phyloP scores from a whole-genome alignment of 2,797 vertebrate species.

The Acestrorhynchus altus region DNA sequence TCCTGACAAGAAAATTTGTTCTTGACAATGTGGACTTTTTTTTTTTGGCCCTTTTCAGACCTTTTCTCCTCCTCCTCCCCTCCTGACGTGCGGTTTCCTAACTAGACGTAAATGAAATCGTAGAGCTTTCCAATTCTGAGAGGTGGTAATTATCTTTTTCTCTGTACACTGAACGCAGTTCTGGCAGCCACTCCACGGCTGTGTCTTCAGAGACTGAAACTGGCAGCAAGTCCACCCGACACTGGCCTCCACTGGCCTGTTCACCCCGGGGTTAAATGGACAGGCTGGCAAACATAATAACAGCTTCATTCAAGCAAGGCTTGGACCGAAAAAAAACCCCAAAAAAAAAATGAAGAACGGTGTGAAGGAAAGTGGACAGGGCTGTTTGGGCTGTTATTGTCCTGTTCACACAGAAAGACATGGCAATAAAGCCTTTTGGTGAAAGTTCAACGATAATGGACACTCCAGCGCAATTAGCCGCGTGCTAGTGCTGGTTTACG shows the following conservation, averaged over 20 bases:
- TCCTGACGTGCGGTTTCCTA: slow-evolving; percentile 41
- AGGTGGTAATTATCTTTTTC: slow-evolving; percentile 54
- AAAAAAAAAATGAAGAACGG: too few species aligned
- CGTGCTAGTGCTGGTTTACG: neutral
- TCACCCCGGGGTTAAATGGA: slow-evolving; percentile 30
- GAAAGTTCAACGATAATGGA: neutral
- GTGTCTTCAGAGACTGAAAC: slow-evolving; percentile 4
- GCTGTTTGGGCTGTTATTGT: slow-evolving; percentile 10
- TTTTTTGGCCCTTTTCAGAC: neutral
- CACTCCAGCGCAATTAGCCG: neutral
- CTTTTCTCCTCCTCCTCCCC: neutral
- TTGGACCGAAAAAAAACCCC: neutral
- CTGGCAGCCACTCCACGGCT: neutral
- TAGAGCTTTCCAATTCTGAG: slow-evolving; percentile 58
- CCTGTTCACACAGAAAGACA: neutral
- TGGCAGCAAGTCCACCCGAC: slow-evolving; percentile 27
- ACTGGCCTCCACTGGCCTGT: neutral
- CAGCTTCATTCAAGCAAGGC: neutral
- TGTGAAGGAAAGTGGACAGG: neutral
- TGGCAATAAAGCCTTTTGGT: slow-evolving; percentile 4
- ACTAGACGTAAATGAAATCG: slow-evolving; percentile 47
- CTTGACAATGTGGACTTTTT: neutral
- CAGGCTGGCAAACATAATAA: slow-evolving; percentile 11
- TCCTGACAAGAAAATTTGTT: slow-evolving; percentile 18
- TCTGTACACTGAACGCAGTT: neutral